phyloP scores from a whole-genome alignment of 2,888 invertebrate species.

The Tyria jacobaeae region DNA sequence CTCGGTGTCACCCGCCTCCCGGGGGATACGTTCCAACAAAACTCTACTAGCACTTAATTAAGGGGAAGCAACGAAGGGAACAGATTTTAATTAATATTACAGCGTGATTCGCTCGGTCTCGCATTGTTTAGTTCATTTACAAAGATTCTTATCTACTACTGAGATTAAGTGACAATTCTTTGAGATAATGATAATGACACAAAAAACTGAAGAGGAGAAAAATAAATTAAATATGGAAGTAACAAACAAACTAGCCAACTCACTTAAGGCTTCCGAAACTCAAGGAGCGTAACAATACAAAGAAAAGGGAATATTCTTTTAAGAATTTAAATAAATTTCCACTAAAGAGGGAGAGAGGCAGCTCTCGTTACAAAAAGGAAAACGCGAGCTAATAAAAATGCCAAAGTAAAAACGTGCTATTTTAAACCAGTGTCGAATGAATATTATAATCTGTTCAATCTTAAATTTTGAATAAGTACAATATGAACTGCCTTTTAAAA shows the following conservation, averaged over 20 bases:
- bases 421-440: slow-evolving; percentile 74
- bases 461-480: neutral
- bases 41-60: slow-evolving; percentile 83
- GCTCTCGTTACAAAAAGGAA: slow-evolving; percentile 79
- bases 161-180: slow-evolving; percentile 23
- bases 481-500: neutral
- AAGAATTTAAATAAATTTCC: slow-evolving; percentile 84
- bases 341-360: slow-evolving; percentile 65
- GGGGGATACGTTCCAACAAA: slow-evolving; percentile 68
- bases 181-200: slow-evolving; percentile 5
- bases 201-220: slow-evolving; percentile 15
- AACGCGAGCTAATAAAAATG: slow-evolving; percentile 79
- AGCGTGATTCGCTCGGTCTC: slow-evolving; percentile 61
- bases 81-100: slow-evolving; percentile 81
- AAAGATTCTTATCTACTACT: slow-evolving; percentile 24
- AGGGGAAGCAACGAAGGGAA: slow-evolving; percentile 73
- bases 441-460: slow-evolving; percentile 43
- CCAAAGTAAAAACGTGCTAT: slow-evolving; percentile 67
- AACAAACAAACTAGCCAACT: slow-evolving; percentile 64
- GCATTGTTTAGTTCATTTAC: slow-evolving; percentile 57
- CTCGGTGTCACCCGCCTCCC: slow-evolving; percentile 71
- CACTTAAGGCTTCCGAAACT: slow-evolving; percentile 70
- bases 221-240: slow-evolving; percentile 19
- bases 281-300: slow-evolving; percentile 60
- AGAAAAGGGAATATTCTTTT: slow-evolving; percentile 72